A percentile compares a stretch with the other conserved stretches of the same genome.
These are phyloP conservation scores for Nannoperca obscura DNA, from an alignment of 2,797 vertebrate genomes.

Conservation along the genomic window DNA sequence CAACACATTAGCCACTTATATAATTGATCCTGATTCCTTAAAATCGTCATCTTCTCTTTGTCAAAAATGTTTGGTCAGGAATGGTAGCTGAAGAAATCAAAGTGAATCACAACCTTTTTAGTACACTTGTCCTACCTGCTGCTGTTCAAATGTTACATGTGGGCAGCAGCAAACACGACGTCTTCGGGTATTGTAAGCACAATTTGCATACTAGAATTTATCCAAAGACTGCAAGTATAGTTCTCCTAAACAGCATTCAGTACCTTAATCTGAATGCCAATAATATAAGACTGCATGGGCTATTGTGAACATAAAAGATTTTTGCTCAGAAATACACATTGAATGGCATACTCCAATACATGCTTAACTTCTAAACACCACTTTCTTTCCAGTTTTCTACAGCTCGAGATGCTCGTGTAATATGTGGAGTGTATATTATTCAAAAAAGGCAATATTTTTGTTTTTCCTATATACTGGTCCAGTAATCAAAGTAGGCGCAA, in stretches of 20 bases:
- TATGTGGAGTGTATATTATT: conserved; percentile 3
- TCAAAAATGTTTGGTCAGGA: neutral
- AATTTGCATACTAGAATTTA: neutral
- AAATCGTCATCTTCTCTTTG: neutral
- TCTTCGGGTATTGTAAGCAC: neutral
- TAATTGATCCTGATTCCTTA: conserved; percentile 54
- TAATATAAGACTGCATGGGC: neutral
- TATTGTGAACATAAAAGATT: neutral
- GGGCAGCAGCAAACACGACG: neutral
- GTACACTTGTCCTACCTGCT: neutral
- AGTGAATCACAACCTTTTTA: neutral
- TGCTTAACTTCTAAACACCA: conserved; percentile 1
- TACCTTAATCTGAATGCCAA: conserved; percentile 10
- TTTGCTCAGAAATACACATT: conserved; percentile 2
- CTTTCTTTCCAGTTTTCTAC: conserved; percentile 25
- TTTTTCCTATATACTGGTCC: conserved; percentile 5
- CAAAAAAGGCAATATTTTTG: conserved; percentile 15
- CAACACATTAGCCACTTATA: conserved; percentile 56
- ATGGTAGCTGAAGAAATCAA: neutral
- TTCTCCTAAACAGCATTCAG: neutral
- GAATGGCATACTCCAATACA: neutral
- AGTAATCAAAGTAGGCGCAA: conserved; percentile 11
- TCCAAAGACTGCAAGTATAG: neutral
- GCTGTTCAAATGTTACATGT: neutral
- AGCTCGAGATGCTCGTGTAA: neutral